These are phyloP conservation scores for Myiozetetes cayanensis DNA, from an alignment of 2,113 vertebrate genomes.

Conservation along the genomic window DNA sequence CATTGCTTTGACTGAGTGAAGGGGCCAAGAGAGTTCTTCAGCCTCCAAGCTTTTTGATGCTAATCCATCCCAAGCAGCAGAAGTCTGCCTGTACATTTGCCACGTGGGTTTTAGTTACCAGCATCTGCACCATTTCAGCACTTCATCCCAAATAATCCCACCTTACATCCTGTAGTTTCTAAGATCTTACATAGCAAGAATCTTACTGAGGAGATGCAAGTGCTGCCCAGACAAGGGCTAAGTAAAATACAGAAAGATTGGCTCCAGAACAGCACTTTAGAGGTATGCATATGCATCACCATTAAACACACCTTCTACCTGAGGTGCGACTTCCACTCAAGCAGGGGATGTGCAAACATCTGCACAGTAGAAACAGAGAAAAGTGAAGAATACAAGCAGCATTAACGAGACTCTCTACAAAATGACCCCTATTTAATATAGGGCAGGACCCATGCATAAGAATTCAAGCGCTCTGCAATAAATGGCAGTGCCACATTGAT, in stretches of 20 bases:
- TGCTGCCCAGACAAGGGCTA: neutral
- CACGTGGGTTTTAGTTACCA: neutral
- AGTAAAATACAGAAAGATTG: neutral
- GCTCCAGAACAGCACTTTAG: neutral
- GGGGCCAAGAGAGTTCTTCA: neutral
- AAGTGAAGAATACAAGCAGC: conserved; percentile 3
- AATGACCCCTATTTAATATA: conserved; percentile 75
- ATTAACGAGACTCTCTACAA: conserved; percentile 67
- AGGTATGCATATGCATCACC: neutral
- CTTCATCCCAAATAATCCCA: neutral
- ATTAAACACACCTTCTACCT: neutral
- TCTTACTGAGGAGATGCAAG: neutral
- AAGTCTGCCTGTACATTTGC: neutral
- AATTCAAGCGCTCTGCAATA: conserved; percentile 72
- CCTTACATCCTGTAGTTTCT: neutral
- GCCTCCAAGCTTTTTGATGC: neutral
- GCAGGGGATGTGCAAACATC: neutral
- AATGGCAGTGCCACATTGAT: conserved; percentile 77
- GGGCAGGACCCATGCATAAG: conserved; percentile 61
- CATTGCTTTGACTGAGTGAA: neutral
- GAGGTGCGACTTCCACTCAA: neutral
- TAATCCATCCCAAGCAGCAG: neutral
- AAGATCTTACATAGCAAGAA: neutral
- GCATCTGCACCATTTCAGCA: neutral
- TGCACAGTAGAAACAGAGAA: neutral